Base-by-base conservation (phyloP, 1,140 invertebrate genomes). In the Hylyphantes graminicola region DNA sequence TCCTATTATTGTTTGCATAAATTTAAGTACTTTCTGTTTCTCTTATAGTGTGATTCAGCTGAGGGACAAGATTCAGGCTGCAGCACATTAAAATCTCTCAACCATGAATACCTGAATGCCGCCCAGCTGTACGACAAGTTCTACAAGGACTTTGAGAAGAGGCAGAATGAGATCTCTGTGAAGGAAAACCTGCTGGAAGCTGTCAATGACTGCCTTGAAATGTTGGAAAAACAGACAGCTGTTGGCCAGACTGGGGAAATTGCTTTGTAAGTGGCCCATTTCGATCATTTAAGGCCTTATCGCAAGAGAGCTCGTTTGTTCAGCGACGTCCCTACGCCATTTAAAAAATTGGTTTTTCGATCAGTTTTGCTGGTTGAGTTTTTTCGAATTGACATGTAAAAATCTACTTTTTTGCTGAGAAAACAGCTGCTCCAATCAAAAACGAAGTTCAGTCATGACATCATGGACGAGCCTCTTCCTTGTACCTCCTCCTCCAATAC, bases 171-270 rank as follows among this genome's bases (percentile, higher is more conserved):
- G 88, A 92, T 97, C 3, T 92, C 94, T 87, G 89, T 94, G 59
- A 97, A 96, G 88, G 93, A 94, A 73, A 94, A 96, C 88, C 95
- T 96, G 7, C 89, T 97, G 54, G 94, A 95, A 88, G 95, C 96
- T 19, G 96, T 96, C 87, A 92, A 92, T 67, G 95, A 97, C 89
- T 94, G 95, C 0, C 93, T 97, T 1, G 92, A 93, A 87, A 94
- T 98, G 90, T 96, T 97, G 90, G 93, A 96, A 88, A 95, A 96
- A 85, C 97, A 98, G 11, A 19, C 74, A 35, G 61, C 68, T n/a
- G 59, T n/a, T n/a, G 64, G 55, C 70, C 80, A 82, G 35, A 19
- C 72, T 57, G 61, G 72, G 54, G 80, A 82, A 55, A 17, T 54
- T 2, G 21, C 67, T 55, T 53, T 21, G 80, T 82, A 75, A 82